Conservation (phyloP, 2,113 vertebrate species). For the Drymodes brunneopygia region DNA sequence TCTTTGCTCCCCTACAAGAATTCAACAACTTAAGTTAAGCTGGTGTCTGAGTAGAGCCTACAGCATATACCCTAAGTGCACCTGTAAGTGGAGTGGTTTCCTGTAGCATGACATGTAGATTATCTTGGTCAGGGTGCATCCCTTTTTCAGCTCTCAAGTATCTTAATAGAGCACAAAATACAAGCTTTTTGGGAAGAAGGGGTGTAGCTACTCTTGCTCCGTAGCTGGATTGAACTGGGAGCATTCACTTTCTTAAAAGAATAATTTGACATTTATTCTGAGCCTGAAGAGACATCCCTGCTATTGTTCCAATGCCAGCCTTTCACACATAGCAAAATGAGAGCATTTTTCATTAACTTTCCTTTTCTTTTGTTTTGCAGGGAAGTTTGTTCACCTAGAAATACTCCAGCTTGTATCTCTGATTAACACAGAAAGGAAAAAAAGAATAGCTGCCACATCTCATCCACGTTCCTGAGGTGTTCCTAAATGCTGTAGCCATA, state of each 20-base stretch:
- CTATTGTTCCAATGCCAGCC: neutral
- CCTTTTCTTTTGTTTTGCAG: slow-evolving; percentile 69
- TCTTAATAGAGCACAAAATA: neutral
- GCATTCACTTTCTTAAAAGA: neutral
- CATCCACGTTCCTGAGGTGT: slow-evolving; percentile 28
- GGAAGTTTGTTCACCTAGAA: slow-evolving; percentile 90
- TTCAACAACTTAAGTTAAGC: neutral
- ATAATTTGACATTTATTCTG: neutral
- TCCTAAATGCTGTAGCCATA: neutral
- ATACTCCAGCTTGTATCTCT: slow-evolving; percentile 83
- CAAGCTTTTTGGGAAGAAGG: neutral
- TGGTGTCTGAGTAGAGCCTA: neutral
- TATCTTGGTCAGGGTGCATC: neutral
- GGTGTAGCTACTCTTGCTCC: neutral
- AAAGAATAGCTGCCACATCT: slow-evolving; percentile 40
- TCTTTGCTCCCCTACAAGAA: neutral
- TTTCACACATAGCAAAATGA: neutral
- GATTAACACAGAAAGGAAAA: slow-evolving; percentile 81
- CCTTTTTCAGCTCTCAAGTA: neutral
- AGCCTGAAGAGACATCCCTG: neutral
- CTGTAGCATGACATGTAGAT: rapidly evolving
- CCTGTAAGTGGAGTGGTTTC: neutral
- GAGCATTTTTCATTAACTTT: neutral
- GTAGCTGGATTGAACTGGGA: neutral
- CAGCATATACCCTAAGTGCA: no score